Evolutionary conservation across 2,888 invertebrate genomes (phyloP).

Genomic region (Chymomyza procnemis): DNA sequence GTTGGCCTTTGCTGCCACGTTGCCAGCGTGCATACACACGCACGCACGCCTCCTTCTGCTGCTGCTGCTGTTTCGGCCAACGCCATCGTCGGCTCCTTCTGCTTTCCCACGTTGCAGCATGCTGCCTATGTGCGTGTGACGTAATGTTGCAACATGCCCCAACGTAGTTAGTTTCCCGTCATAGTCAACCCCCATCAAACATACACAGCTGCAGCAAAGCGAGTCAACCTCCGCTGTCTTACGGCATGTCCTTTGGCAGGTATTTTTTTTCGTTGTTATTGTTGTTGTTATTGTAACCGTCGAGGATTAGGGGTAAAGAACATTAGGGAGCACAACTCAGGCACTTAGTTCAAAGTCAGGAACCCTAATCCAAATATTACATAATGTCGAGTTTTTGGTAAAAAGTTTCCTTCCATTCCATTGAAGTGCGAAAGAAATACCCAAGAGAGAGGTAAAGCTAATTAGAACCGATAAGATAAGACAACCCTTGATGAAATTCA

Average conservation of each 20-base stretch:
- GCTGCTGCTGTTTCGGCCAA: background rate
- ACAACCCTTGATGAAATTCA: too few species aligned
- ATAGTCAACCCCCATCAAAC: background rate
- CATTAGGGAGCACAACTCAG: too few species aligned
- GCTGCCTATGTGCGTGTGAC: constrained; percentile 47
- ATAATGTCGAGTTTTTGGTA: too few species aligned
- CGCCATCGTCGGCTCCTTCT: background rate
- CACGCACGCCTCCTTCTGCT: background rate
- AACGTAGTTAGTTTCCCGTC: background rate
- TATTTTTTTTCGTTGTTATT: constrained; percentile 8
- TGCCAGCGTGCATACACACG: background rate
- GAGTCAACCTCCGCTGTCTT: too few species aligned
- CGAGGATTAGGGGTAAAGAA: too few species aligned
- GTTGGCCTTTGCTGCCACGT: constrained; percentile 56
- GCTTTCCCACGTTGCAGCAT: constrained; percentile 3
- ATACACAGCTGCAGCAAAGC: too few species aligned
- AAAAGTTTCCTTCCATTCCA: too few species aligned
- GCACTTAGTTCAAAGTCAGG: too few species aligned
- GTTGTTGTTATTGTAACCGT: background rate
- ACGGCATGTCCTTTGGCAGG: background rate
- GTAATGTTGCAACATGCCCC: constrained; percentile 57
- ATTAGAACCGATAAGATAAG: too few species aligned
- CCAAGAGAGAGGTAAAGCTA: too few species aligned
- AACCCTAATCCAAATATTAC: too few species aligned
- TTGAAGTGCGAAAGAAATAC: background rate